These are phyloP conservation scores for Galerucella pusilla DNA, from an alignment of 2,888 invertebrate genomes.

Conservation along the genomic window DNA sequence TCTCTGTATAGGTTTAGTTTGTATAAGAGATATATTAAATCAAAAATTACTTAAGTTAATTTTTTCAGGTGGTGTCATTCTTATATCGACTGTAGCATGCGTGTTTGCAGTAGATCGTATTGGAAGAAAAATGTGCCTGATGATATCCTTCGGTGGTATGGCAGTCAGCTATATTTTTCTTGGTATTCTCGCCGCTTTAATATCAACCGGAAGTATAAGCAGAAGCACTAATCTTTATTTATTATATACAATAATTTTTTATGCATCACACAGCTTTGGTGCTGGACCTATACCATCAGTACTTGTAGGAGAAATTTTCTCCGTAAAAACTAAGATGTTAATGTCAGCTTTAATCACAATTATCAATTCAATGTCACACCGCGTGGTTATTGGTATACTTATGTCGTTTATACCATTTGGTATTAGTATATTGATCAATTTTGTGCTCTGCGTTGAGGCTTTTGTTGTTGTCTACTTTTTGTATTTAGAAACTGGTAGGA, in stretches of 20 bases:
- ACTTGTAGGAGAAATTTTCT: not conserved
- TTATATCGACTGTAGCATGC: not conserved
- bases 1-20: not conserved
- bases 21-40: not conserved
- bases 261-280: not conserved
- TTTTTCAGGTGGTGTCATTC: not conserved
- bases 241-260: not conserved
- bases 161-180: not conserved
- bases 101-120: constrained; percentile 1
- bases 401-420: not conserved
- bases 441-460: not conserved
- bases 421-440: not conserved
- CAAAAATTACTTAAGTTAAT: not conserved
- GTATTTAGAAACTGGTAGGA: constrained; percentile 5
- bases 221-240: not conserved
- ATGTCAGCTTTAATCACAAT: not conserved
- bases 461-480: constrained; percentile 4
- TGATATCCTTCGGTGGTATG: constrained; percentile 7
- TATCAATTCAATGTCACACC: not conserved
- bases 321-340: not conserved
- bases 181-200: not conserved
- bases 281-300: not conserved
- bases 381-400: not conserved
- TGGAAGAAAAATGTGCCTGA: constrained; percentile 9
- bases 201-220: not conserved